Conservation (phyloP, 2,888 invertebrate species). For the Oxytorus armatus region DNA sequence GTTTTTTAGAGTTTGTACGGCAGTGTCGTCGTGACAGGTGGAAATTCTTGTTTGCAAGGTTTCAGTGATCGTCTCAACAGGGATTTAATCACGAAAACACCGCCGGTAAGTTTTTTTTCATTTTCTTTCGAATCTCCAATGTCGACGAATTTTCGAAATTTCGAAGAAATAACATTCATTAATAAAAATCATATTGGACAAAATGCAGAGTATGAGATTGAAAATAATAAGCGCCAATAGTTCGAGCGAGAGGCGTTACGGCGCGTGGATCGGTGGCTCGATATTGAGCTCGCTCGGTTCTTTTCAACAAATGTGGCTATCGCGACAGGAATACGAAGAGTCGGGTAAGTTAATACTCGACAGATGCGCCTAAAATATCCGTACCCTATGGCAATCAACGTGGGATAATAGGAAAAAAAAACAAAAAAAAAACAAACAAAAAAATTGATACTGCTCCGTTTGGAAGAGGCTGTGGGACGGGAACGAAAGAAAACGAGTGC, state of each 20-base stretch:
- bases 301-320: conserved; percentile 92
- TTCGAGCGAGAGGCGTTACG: conserved; percentile 88
- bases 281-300: conserved; percentile 90
- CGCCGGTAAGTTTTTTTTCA: conserved; percentile 84
- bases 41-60: conserved; percentile 89
- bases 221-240: conserved; percentile 89
- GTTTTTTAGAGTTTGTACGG: conserved; percentile 88
- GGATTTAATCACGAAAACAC: conserved; percentile 89
- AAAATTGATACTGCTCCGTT: no score
- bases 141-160: no score
- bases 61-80: conserved; percentile 90
- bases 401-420: conserved; percentile 32
- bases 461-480: not conserved
- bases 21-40: conserved; percentile 90
- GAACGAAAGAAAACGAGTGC: conserved; percentile 41
- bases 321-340: conserved; percentile 91
- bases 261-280: conserved; percentile 92
- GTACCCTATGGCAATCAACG: conserved; percentile 19
- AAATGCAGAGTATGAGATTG: conserved; percentile 87
- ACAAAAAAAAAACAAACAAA: no score
- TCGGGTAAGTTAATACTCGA: conserved; percentile 87
- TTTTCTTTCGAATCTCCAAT: no score
- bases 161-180: no score
- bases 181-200: no score
- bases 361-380: conserved; percentile 73